Evolutionary conservation across 1,140 invertebrate species (phyloP).

Genomic region (Ephestia elutella): DNA sequence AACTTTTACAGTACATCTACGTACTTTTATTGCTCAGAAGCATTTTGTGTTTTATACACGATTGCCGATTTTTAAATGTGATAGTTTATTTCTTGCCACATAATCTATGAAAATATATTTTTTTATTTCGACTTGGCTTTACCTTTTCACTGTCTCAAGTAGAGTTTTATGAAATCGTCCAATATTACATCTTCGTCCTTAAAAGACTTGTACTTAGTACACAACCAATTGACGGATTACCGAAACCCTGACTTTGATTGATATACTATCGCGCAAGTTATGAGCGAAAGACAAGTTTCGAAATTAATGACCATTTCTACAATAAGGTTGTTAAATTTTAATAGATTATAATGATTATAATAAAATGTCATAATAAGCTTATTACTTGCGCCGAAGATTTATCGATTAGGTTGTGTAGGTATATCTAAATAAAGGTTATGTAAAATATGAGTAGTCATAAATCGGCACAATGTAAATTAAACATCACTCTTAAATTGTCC

Average conservation of each 20-base stretch:
- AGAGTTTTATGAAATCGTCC: conserved; percentile 58
- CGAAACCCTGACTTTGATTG: conserved; percentile 26
- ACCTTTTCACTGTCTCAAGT: conserved; percentile 38
- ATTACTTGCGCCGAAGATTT: conserved; percentile 39
- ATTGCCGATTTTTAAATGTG: conserved; percentile 51
- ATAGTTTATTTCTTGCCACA: conserved; percentile 63
- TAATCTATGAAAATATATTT: conserved; percentile 19
- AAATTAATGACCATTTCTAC: conserved; percentile 20
- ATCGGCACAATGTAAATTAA: conserved; percentile 55
- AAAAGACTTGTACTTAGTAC: conserved; percentile 71
- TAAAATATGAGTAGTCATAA: conserved; percentile 40
- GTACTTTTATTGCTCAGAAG: conserved; percentile 36
- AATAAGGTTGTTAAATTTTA: conserved; percentile 13
- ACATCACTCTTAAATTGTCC: conserved; percentile 43
- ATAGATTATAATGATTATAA: conserved; percentile 12
- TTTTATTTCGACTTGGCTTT: conserved; percentile 13
- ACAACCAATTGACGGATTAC: conserved; percentile 40
- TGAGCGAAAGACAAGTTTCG: conserved; percentile 24
- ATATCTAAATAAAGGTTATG: conserved; percentile 36
- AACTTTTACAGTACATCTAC: background rate
- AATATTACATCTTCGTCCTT: conserved; percentile 70
- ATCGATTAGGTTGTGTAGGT: conserved; percentile 63
- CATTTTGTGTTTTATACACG: conserved; percentile 35
- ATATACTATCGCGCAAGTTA: conserved; percentile 39
- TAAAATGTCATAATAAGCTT: conserved; percentile 17